A percentile compares a stretch with the other conserved stretches of the same genome.
These are phyloP conservation scores for Sebastes paucispinis DNA, from an alignment of 2,797 vertebrate genomes.

Conservation along the genomic window DNA sequence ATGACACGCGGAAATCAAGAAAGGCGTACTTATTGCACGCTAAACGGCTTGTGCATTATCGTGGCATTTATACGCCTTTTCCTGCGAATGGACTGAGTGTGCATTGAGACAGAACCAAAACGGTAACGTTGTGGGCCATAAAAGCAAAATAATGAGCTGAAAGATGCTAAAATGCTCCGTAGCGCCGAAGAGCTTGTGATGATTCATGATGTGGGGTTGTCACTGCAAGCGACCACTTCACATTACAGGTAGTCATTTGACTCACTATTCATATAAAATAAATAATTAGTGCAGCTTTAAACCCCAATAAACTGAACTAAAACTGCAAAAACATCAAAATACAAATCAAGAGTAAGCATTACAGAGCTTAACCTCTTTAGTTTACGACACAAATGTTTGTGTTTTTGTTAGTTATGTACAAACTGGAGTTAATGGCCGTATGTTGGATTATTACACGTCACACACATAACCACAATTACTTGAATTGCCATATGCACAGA, in stretches of 20 bases:
- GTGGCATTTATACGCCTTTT: too few species aligned
- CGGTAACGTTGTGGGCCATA: neutral
- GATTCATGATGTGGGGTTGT: neutral
- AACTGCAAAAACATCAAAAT: neutral
- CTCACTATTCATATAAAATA: neutral
- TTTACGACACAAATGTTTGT: neutral
- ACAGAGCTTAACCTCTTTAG: neutral
- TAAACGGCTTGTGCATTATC: too few species aligned
- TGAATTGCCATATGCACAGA: conserved; percentile 17
- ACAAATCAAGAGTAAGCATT: neutral
- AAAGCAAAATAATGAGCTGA: conserved; percentile 1
- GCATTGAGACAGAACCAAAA: neutral
- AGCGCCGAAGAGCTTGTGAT: too few species aligned
- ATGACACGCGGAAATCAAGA: too few species aligned
- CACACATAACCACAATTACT: conserved; percentile 16
- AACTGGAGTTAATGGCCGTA: neutral
- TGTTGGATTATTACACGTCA: neutral
- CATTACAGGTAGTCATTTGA: neutral
- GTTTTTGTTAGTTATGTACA: neutral
- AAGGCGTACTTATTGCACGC: too few species aligned
- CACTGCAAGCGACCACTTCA: neutral
- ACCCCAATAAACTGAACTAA: neutral
- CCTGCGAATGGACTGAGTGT: too few species aligned
- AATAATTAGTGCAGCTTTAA: conserved; percentile 4
- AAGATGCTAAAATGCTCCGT: neutral